Evolutionary conservation across 2,797 vertebrate species (phyloP).

Genomic region (Halcyon badia): DNA sequence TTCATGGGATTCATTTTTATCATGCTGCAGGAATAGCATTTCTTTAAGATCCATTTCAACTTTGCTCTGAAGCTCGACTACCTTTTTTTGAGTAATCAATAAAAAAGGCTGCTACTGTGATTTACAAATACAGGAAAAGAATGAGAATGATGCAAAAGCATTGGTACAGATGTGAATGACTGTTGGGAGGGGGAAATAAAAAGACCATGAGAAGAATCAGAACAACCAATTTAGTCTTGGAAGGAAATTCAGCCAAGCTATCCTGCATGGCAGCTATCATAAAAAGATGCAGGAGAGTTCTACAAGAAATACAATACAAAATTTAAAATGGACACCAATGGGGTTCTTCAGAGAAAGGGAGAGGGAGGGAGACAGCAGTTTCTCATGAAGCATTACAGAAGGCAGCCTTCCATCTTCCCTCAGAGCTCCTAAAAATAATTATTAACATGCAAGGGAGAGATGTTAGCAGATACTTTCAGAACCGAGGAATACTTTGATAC

Average conservation of each 20-base stretch:
- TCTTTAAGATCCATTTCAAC: constrained; percentile 59
- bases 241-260: constrained; percentile 66
- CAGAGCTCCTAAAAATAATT: constrained; percentile 49
- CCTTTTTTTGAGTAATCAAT: constrained; percentile 76
- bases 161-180: constrained; percentile 61
- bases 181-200: constrained; percentile 39
- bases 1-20: not conserved
- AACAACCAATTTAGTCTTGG: constrained; percentile 69
- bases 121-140: constrained; percentile 72
- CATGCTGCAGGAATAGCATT: constrained; percentile 29
- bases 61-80: constrained; percentile 65
- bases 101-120: constrained; percentile 66
- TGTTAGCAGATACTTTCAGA: not conserved
- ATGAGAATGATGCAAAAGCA: constrained; percentile 60
- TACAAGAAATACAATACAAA: constrained; percentile 56
- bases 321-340: constrained; percentile 48
- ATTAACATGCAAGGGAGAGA: constrained; percentile 31
- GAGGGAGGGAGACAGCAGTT: constrained; percentile 3
- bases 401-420: constrained; percentile 7
- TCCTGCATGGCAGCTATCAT: constrained; percentile 62
- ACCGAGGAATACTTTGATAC: not conserved
- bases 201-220: constrained; percentile 8
- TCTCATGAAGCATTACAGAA: constrained; percentile 31
- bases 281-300: constrained; percentile 71
- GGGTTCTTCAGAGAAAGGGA: constrained; percentile 25